These are phyloP conservation scores for Listrodromus nycthemerus DNA, from an alignment of 2,888 invertebrate species.

Conservation along the genomic window DNA sequence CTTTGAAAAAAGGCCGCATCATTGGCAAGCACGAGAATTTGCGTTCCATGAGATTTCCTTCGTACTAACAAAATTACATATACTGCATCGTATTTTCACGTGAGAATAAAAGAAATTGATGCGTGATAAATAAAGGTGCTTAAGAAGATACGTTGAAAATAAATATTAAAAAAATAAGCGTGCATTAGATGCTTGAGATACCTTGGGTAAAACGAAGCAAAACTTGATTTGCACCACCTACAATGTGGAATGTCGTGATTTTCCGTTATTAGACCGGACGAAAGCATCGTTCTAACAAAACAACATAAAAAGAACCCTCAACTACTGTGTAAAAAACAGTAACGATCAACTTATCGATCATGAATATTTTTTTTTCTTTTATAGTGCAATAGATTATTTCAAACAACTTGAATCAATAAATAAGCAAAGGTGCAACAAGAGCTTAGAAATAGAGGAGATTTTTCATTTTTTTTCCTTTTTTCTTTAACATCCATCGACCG, in stretches of 20 bases:
- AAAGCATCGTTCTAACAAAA: constrained; percentile 80
- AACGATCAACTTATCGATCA: constrained; percentile 71
- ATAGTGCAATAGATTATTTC: constrained; percentile 78
- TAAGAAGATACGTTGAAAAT: constrained; percentile 74
- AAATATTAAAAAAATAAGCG: constrained; percentile 84
- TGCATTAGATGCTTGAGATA: constrained; percentile 81
- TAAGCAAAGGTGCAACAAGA: constrained; percentile 83
- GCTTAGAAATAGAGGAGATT: constrained; percentile 73
- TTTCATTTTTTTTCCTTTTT: constrained; percentile 8
- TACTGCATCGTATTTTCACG: constrained; percentile 53
- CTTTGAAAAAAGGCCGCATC: constrained; percentile 52
- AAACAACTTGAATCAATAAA: constrained; percentile 81
- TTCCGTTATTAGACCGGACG: constrained; percentile 75
- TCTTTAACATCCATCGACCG: constrained; percentile 58
- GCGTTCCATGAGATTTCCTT: constrained; percentile 53
- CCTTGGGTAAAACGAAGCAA: constrained; percentile 77
- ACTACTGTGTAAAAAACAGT: constrained; percentile 75
- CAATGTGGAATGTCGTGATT: constrained; percentile 82
- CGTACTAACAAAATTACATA: constrained; percentile 52
- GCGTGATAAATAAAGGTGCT: constrained; percentile 58
- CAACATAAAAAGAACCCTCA: constrained; percentile 68
- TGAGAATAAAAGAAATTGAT: constrained; percentile 71
- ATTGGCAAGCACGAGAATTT: constrained; percentile 64
- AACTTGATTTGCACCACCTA: constrained; percentile 81
- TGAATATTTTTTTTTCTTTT: constrained; percentile 51